Evolutionary conservation across 2,888 invertebrate species (phyloP).

Genomic region (Nomada fabriciana): DNA sequence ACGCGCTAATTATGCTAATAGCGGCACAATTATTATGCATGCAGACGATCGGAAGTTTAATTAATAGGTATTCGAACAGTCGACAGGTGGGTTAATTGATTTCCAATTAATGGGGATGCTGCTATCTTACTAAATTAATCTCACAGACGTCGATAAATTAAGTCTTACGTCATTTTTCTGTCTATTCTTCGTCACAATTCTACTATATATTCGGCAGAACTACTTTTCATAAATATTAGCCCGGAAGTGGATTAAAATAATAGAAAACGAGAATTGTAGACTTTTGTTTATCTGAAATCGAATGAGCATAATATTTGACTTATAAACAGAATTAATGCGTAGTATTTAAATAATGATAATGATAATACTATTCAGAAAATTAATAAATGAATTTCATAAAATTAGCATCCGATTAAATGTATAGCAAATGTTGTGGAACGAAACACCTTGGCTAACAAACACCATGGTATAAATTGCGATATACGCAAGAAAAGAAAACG

Average conservation of each 20-base stretch:
- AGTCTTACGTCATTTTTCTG: not conserved
- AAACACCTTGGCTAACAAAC: no score
- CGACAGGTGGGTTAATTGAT: conserved; percentile 48
- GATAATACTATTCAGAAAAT: no score
- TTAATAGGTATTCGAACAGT: conserved; percentile 49
- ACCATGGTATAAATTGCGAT: no score
- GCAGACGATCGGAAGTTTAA: conserved; percentile 44
- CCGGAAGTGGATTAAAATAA: not conserved
- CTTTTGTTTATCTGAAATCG: no score
- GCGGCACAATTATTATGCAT: conserved; percentile 36
- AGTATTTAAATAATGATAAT: no score
- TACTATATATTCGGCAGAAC: not conserved
- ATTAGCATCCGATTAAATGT: no score
- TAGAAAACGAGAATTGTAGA: not conserved
- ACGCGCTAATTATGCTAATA: conserved; percentile 42
- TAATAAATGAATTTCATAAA: no score
- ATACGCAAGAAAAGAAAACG: not conserved
- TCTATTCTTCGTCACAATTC: not conserved
- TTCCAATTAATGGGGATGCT: conserved; percentile 35
- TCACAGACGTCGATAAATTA: conserved; percentile 11
- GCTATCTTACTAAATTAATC: conserved; percentile 41
- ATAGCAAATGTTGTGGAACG: no score
- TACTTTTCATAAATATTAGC: not conserved
- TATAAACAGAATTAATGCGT: no score
- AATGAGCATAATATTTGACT: no score